Conservation (phyloP, 2,888 invertebrate species). For the Macaria notata region DNA sequence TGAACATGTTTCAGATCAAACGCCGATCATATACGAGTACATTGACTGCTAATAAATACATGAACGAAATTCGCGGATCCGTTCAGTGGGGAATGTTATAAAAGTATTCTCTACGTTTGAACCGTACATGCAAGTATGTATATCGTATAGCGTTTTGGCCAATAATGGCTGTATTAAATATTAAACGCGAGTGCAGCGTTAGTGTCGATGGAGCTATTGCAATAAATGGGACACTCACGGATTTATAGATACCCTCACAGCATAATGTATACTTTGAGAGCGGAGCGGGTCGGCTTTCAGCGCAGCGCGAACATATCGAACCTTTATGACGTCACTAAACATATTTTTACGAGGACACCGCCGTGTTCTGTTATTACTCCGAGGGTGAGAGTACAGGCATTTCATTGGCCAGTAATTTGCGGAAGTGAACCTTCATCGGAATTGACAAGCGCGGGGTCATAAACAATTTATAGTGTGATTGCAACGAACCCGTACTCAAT, state of each 20-base stretch:
- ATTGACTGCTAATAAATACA: neutral
- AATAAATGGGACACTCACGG: slow-evolving; percentile 68
- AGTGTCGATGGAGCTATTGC: slow-evolving; percentile 58
- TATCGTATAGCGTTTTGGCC: slow-evolving; percentile 21
- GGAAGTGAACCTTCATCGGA: slow-evolving; percentile 62
- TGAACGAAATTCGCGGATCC: too few relatives aligned
- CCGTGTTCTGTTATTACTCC: slow-evolving; percentile 68
- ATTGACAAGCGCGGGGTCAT: slow-evolving; percentile 66
- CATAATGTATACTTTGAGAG: slow-evolving; percentile 52
- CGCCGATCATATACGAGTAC: slow-evolving; percentile 1
- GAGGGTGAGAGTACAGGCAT: slow-evolving; percentile 56
- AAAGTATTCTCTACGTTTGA: too few relatives aligned
- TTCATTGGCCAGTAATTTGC: slow-evolving; percentile 69
- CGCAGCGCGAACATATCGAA: slow-evolving; percentile 65
- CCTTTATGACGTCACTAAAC: slow-evolving; percentile 79
- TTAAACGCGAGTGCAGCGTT: slow-evolving; percentile 54
- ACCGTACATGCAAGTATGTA: neutral
- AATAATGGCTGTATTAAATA: slow-evolving; percentile 32
- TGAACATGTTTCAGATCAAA: slow-evolving; percentile 26
- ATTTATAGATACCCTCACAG: slow-evolving; percentile 64
- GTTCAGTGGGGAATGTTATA: too few relatives aligned
- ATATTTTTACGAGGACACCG: slow-evolving; percentile 79
- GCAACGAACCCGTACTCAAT: slow-evolving; percentile 44
- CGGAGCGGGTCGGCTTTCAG: slow-evolving; percentile 59
- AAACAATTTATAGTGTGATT: slow-evolving; percentile 57